Conservation (phyloP, 1,140 invertebrate species). For the Apocrypta bakeri region DNA sequence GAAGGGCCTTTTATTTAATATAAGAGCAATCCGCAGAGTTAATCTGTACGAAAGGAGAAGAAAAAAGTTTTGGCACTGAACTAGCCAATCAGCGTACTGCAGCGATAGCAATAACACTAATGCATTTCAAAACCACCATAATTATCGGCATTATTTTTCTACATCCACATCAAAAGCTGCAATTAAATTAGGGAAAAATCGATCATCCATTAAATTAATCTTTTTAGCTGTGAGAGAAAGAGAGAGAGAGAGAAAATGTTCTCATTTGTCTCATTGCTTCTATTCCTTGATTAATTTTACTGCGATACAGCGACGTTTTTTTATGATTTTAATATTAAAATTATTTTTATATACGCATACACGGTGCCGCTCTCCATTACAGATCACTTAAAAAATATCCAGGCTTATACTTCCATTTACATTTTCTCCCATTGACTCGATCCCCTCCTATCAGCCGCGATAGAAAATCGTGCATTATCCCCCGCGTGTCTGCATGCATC, state of each 20-base stretch:
- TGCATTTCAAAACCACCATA: conserved; percentile 3
- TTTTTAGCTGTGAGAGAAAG: background rate
- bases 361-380: background rate
- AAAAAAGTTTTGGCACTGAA: background rate
- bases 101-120: conserved; percentile 34
- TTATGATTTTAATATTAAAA: too few species aligned
- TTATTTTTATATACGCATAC: background rate
- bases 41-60: too few species aligned
- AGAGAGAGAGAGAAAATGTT: too few species aligned
- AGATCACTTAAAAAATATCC: background rate
- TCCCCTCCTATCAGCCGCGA: too few species aligned
- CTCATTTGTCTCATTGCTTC: conserved; percentile 16
- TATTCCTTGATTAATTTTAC: conserved; percentile 23
- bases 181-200: conserved; percentile 58
- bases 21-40: background rate
- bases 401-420: background rate
- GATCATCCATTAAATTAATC: conserved; percentile 48
- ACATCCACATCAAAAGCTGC: conserved; percentile 50
- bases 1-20: too few species aligned
- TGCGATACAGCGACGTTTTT: too few species aligned
- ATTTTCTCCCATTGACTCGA: background rate
- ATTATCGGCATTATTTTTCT: background rate
- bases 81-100: background rate
- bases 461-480: too few species aligned
- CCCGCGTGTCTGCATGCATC: background rate